Conservation (phyloP, 1,140 invertebrate genomes). For the Oncopeltus fasciatus region DNA sequence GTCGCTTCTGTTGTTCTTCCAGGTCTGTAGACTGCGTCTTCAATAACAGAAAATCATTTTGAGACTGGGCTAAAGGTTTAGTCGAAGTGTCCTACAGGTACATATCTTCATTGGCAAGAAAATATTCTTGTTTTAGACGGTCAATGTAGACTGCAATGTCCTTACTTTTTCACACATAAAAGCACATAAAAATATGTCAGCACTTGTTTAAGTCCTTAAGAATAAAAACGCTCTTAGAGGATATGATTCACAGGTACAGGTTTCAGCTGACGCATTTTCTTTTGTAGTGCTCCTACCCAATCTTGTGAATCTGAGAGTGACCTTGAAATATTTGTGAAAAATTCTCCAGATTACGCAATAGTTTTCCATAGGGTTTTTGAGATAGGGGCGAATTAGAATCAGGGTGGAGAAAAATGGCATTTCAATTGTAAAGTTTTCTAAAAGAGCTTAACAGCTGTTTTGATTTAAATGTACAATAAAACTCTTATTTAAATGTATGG, state of each 20-base stretch:
- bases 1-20: neutral
- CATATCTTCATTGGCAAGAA: neutral
- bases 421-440: too few species aligned
- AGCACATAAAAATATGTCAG: neutral
- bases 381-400: neutral
- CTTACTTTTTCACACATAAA: neutral
- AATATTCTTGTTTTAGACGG: neutral
- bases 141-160: neutral
- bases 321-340: neutral
- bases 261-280: neutral
- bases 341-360: neutral
- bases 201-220: neutral
- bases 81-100: neutral
- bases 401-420: too few species aligned
- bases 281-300: neutral
- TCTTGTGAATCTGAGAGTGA: neutral
- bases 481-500: too few species aligned
- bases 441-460: too few species aligned
- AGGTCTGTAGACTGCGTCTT: neutral
- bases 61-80: neutral
- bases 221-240: neutral
- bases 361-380: too few species aligned
- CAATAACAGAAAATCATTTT: neutral
- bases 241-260: neutral
- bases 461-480: too few species aligned